Evolutionary conservation across 2,888 invertebrate species (phyloP).

Genomic region (Rotaria sp.): DNA sequence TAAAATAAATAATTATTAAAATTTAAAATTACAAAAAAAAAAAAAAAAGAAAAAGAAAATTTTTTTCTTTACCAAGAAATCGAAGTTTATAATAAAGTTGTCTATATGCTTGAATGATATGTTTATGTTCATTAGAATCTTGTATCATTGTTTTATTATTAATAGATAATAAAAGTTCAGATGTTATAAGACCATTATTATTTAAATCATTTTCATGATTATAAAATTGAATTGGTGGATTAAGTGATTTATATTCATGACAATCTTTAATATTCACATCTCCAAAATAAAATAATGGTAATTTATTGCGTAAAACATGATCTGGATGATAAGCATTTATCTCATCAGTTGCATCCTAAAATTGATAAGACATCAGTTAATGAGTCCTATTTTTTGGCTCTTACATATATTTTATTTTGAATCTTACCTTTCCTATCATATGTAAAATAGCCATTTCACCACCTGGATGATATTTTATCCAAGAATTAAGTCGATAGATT

Average conservation of each 20-base stretch:
- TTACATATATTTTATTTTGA: neutral
- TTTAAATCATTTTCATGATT: neutral
- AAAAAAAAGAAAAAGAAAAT: neutral
- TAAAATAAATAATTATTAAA: neutral
- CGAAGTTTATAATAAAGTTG: neutral
- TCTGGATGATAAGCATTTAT: slow-evolving; percentile 11
- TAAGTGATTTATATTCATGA: neutral
- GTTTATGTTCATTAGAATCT: neutral
- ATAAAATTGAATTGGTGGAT: neutral
- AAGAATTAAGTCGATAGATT: neutral
- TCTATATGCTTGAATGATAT: neutral
- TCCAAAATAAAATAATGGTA: slow-evolving; percentile 12
- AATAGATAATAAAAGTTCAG: neutral
- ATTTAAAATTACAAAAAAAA: neutral
- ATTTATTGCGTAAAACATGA: neutral
- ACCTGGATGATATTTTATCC: slow-evolving; percentile 25
- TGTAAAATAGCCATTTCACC: slow-evolving; percentile 18
- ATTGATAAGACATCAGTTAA: too few species aligned
- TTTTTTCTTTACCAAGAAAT: neutral
- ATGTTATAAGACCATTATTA: neutral
- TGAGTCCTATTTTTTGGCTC: neutral
- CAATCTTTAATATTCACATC: neutral
- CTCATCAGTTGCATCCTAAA: slow-evolving; percentile 26
- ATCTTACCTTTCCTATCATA: slow-evolving; percentile 19
- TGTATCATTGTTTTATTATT: neutral